Evolutionary conservation across 2,113 vertebrate species (phyloP).

Genomic region (Tychaedon coryphoeus): DNA sequence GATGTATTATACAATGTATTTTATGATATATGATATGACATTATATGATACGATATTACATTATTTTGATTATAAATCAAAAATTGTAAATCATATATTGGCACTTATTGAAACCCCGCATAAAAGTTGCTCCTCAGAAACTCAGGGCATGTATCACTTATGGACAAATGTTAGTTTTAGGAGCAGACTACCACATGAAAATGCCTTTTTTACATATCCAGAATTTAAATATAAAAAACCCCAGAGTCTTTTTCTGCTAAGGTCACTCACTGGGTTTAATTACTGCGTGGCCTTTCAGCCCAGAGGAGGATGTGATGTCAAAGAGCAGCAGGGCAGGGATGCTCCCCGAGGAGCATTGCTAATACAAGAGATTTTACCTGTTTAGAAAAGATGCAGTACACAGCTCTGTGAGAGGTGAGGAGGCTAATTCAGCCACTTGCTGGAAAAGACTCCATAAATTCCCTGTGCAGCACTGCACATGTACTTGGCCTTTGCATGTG

Average conservation of each 20-base stretch:
- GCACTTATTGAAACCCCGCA: neutral
- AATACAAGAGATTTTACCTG: neutral
- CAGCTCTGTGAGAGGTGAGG: neutral
- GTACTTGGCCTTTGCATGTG: neutral
- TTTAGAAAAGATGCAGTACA: neutral
- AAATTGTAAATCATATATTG: neutral
- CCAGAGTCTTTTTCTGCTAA: neutral
- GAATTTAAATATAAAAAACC: neutral
- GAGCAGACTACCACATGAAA: neutral
- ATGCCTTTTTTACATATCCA: neutral
- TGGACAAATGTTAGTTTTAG: neutral
- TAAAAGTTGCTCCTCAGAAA: neutral
- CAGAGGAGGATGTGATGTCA: neutral
- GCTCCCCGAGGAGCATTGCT: neutral
- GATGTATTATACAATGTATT: too few relatives aligned
- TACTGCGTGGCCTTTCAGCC: neutral
- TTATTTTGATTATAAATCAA: too few relatives aligned
- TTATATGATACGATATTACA: too few relatives aligned
- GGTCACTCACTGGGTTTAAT: neutral
- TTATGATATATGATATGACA: too few relatives aligned
- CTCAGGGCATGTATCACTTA: fast-evolving
- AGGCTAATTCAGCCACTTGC: neutral
- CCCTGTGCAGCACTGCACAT: neutral
- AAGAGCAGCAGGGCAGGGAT: neutral
- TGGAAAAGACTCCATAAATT: neutral